A percentile compares a stretch with the other conserved stretches of the same genome.
Evolutionary conservation across 2,113 vertebrate species (phyloP).

Genomic region (Daphoenositta chrysoptera): DNA sequence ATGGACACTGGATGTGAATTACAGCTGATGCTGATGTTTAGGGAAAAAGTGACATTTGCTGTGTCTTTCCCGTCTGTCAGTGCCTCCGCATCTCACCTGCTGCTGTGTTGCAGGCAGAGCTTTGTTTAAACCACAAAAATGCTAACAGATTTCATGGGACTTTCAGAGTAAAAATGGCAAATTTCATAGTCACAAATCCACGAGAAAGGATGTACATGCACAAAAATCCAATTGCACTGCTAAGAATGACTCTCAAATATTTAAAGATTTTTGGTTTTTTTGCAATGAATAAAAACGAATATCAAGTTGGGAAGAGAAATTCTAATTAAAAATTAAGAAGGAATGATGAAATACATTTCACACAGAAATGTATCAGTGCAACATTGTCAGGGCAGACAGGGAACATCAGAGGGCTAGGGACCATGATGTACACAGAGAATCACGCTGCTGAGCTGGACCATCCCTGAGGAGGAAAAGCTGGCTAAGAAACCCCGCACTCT

Average conservation of each 20-base stretch:
- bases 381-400: not conserved
- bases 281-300: conserved; percentile 27
- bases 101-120: not conserved
- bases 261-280: conserved; percentile 32
- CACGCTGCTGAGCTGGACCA: not conserved
- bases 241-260: conserved; percentile 16
- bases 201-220: conserved; percentile 26
- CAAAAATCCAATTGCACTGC: conserved; percentile 38
- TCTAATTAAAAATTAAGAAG: conserved; percentile 41
- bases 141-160: conserved; percentile 20
- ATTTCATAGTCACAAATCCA: conserved; percentile 52
- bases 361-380: not conserved
- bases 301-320: conserved; percentile 26
- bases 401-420: not conserved
- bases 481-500: not conserved
- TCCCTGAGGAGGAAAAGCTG: not conserved
- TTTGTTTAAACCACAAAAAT: conserved; percentile 15
- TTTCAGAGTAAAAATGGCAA: conserved; percentile 31
- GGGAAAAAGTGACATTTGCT: not conserved
- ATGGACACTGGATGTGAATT: rapidly evolving
- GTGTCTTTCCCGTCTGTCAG: not conserved
- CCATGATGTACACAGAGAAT: not conserved
- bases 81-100: not conserved
- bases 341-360: conserved; percentile 49
- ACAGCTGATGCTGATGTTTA: not conserved